Evolutionary conservation across 2,888 invertebrate genomes (phyloP).

Genomic region (Cryptocephalus primarius): DNA sequence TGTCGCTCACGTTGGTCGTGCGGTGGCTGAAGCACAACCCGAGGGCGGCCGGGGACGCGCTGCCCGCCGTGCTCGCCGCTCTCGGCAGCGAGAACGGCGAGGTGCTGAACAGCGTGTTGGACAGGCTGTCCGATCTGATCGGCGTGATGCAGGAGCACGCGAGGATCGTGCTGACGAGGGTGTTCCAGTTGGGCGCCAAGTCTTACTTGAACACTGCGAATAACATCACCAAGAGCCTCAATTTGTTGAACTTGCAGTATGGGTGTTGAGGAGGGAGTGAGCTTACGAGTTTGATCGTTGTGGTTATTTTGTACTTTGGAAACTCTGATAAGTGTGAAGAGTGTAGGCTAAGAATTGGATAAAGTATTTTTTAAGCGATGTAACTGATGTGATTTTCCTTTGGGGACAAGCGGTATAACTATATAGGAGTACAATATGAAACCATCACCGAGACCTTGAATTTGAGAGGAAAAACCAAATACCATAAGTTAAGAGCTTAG

Average conservation of each 20-base stretch:
- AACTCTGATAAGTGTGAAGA: no score
- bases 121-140: constrained; percentile 72
- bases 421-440: no score
- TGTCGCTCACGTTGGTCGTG: constrained; percentile 63
- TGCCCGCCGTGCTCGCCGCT: constrained; percentile 71
- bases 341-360: no score
- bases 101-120: constrained; percentile 66
- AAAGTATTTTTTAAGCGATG: no score
- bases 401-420: no score
- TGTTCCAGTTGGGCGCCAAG: constrained; percentile 72
- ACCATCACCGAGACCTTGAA: no score
- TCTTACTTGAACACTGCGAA: constrained; percentile 66
- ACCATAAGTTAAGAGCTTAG: no score
- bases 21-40: constrained; percentile 57
- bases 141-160: constrained; percentile 81
- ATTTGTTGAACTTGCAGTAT: constrained; percentile 71
- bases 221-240: constrained; percentile 69
- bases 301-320: no score
- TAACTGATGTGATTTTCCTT: no score
- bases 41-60: constrained; percentile 45
- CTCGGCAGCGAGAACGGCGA: constrained; percentile 71
- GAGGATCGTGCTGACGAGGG: constrained; percentile 61
- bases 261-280: constrained; percentile 47
- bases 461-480: no score
- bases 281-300: no score